A percentile compares a stretch with the other conserved stretches of the same genome.
Conservation (phyloP, 2,888 invertebrate genomes). For the Acleris laterana region DNA sequence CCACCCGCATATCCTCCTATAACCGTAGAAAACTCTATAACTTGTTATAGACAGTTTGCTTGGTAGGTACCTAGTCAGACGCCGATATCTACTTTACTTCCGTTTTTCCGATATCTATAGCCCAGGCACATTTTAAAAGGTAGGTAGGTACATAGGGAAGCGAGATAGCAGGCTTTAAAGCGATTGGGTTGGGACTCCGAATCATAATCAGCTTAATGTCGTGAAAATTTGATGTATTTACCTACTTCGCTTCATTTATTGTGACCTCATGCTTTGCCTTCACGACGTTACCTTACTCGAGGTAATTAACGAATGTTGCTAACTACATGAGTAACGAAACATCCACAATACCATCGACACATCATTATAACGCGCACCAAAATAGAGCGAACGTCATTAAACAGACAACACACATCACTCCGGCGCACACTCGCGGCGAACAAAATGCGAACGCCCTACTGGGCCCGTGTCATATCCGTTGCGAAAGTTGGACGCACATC, state of each 20-base stretch:
- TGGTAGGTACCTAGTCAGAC: background rate
- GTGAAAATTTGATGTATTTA: background rate
- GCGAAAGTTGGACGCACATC: constrained; percentile 30
- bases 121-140: background rate
- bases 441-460: constrained; percentile 29
- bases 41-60: background rate
- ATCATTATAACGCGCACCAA: constrained; percentile 34
- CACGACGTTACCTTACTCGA: constrained; percentile 18
- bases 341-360: constrained; percentile 36
- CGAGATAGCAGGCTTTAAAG: background rate
- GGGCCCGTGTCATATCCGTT: constrained; percentile 36
- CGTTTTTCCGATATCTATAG: background rate
- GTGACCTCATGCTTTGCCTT: constrained; percentile 24
- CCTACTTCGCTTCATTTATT: constrained; percentile 11
- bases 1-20: no score
- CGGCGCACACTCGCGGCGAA: constrained; percentile 27
- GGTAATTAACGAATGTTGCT: constrained; percentile 26
- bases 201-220: constrained; percentile 1
- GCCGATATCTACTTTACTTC: background rate
- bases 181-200: background rate
- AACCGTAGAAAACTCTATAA: background rate
- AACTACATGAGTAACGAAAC: constrained; percentile 31
- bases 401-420: constrained; percentile 20
- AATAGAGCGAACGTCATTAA: constrained; percentile 38
- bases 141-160: background rate